Percentiles rank a stretch among this genome's conserved stretches.
Evolutionary conservation across 2,888 invertebrate species (phyloP).

Genomic region (Cheilosia vernalis): DNA sequence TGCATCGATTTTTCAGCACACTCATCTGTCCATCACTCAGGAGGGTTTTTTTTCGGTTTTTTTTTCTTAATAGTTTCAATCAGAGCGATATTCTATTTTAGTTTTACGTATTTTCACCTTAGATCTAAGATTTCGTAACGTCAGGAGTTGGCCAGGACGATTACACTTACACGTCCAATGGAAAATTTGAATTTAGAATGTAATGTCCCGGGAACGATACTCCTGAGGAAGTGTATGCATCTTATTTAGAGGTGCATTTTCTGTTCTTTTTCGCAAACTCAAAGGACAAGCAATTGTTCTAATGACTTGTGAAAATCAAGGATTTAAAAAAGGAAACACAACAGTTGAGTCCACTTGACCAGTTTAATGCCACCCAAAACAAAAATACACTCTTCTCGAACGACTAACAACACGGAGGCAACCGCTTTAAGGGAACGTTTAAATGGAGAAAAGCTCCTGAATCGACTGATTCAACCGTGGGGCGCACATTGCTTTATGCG

Average conservation of each 20-base stretch:
- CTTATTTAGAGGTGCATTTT: conserved; percentile 18
- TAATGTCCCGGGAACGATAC: conserved; percentile 35
- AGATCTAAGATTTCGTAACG: conserved; percentile 23
- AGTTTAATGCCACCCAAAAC: conserved; percentile 70
- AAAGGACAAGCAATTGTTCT: conserved; percentile 29
- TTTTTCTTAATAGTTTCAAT: conserved; percentile 16
- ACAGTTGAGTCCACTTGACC: conserved; percentile 68
- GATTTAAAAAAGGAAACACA: conserved; percentile 40
- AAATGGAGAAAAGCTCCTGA: conserved; percentile 74
- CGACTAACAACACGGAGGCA: conserved; percentile 63
- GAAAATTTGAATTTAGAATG: conserved; percentile 45
- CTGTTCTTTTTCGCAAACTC: conserved; percentile 7
- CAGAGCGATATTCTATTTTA: background rate
- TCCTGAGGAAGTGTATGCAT: conserved; percentile 37
- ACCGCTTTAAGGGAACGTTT: conserved; percentile 74
- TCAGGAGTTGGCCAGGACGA: conserved; percentile 21
- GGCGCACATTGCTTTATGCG: conserved; percentile 74
- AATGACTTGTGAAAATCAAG: conserved; percentile 7
- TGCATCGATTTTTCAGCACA: conserved; percentile 72
- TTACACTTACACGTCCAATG: conserved; percentile 70
- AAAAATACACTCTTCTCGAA: conserved; percentile 71
- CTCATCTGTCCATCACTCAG: conserved; percentile 50
- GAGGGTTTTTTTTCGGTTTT: conserved; percentile 14
- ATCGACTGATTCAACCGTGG: conserved; percentile 72
- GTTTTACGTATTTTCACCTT: conserved; percentile 12